Evolutionary conservation across 1,140 invertebrate species (phyloP).

Genomic region (Delia radicum): DNA sequence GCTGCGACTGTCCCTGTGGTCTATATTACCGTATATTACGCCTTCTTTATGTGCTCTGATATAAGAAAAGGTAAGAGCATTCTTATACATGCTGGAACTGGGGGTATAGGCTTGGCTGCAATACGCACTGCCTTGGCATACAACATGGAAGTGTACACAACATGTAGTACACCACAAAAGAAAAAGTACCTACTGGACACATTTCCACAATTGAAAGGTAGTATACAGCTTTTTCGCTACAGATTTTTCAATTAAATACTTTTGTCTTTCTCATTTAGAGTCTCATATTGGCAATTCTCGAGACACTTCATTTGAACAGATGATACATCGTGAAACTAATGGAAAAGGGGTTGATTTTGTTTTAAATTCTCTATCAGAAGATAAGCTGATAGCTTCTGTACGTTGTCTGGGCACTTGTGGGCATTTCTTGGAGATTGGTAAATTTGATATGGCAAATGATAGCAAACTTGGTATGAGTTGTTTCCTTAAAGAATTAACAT

Average conservation of each 20-base stretch:
- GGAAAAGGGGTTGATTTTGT: slow-evolving; percentile 69
- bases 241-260: too few species aligned
- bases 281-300: slow-evolving; percentile 65
- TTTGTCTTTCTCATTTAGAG: slow-evolving; percentile 46
- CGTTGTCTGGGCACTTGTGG: slow-evolving; percentile 72
- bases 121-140: slow-evolving; percentile 74
- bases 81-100: slow-evolving; percentile 85
- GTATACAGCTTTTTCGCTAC: neutral
- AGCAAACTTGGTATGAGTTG: slow-evolving; percentile 69
- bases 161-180: slow-evolving; percentile 74
- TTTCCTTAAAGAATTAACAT: slow-evolving; percentile 81
- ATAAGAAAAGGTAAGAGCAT: slow-evolving; percentile 70
- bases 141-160: slow-evolving; percentile 73
- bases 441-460: slow-evolving; percentile 70
- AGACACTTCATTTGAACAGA: slow-evolving; percentile 64
- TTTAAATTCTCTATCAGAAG: slow-evolving; percentile 68
- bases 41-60: slow-evolving; percentile 67
- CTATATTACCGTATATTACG: slow-evolving; percentile 83
- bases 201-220: slow-evolving; percentile 67
- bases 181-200: slow-evolving; percentile 71
- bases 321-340: slow-evolving; percentile 61
- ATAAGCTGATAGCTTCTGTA: slow-evolving; percentile 71
- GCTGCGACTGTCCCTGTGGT: slow-evolving; percentile 86
- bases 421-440: slow-evolving; percentile 77
- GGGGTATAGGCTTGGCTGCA: slow-evolving; percentile 85